phyloP scores from a whole-genome alignment of 2,888 invertebrate species.

The Oasisia sp. region DNA sequence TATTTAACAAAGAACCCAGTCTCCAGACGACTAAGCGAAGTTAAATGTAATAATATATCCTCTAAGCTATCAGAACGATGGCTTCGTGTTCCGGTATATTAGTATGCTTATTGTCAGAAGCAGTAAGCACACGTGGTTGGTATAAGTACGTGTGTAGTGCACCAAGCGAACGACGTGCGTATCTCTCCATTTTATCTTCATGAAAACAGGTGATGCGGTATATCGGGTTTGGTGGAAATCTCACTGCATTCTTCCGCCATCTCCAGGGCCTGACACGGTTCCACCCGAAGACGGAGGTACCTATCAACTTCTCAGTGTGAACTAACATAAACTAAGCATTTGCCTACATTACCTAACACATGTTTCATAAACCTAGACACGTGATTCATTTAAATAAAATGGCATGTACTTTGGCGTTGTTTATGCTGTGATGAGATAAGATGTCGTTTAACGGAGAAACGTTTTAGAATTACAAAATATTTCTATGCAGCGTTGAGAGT shows the following conservation, averaged over 20 bases:
- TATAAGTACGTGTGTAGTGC: not conserved
- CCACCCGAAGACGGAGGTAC: constrained; percentile 52
- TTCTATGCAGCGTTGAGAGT: no score
- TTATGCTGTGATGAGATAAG: no score
- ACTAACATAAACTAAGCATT: not conserved
- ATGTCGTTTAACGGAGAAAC: not conserved
- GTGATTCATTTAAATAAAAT: no score
- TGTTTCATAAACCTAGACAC: no score
- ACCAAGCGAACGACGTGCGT: not conserved
- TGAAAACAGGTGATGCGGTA: constrained; percentile 45
- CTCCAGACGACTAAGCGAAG: no score
- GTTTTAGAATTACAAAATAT: not conserved
- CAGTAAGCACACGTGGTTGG: not conserved
- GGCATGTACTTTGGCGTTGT: no score
- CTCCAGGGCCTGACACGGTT: constrained; percentile 53
- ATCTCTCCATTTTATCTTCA: not conserved
- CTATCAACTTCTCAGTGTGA: constrained; percentile 20
- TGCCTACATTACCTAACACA: no score
- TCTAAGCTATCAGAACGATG: not conserved
- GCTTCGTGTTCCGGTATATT: not conserved
- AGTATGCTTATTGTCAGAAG: not conserved
- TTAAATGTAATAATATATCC: no score
- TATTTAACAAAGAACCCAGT: no score
- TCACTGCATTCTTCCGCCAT: constrained; percentile 54
- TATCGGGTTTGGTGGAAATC: constrained; percentile 49